These are phyloP conservation scores for Xenus cinereus DNA, from an alignment of 2,113 vertebrate species.

Conservation along the genomic window DNA sequence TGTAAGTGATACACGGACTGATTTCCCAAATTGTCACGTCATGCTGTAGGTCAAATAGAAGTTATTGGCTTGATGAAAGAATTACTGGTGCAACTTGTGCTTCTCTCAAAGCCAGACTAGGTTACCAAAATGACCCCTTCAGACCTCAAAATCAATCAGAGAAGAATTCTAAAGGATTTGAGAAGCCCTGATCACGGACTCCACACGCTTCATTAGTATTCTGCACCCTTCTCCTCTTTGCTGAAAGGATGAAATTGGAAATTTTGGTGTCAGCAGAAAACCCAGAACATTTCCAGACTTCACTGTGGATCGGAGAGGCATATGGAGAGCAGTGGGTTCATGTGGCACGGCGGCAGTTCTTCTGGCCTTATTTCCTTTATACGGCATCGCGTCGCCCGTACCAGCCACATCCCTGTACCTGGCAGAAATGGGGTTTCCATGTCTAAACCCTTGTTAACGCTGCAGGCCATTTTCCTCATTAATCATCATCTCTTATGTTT, in stretches of 20 bases:
- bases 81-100: background rate
- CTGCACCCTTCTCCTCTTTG: background rate
- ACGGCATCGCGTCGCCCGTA: background rate
- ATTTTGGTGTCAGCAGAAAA: background rate
- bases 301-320: background rate
- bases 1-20: background rate
- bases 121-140: background rate
- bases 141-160: background rate
- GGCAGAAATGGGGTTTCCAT: background rate
- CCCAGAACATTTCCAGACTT: background rate
- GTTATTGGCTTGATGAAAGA: background rate
- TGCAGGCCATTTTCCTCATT: background rate
- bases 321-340: background rate
- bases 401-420: background rate
- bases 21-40: background rate
- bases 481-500: slow-evolving; percentile 11
- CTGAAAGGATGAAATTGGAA: background rate
- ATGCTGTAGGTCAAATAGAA: background rate
- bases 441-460: background rate
- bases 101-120: background rate
- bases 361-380: background rate
- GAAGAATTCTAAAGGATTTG: background rate
- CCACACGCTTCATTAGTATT: background rate
- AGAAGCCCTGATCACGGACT: background rate
- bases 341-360: background rate